Evolutionary conservation across 2,888 invertebrate genomes (phyloP).

Genomic region (Pseudococcus longispinus): DNA sequence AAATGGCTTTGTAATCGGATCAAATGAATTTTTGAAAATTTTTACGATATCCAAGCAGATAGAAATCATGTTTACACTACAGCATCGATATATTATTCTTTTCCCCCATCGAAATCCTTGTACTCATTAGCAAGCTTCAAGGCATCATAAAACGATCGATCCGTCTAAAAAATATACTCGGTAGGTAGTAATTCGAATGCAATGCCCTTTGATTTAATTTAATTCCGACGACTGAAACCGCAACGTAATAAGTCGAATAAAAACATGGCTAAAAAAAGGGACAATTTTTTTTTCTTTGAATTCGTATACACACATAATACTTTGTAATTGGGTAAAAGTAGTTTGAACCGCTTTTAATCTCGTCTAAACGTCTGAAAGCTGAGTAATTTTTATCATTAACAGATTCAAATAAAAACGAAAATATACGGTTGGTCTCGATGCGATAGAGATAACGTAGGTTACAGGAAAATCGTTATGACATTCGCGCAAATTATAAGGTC

Average conservation of each 20-base stretch:
- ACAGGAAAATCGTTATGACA: constrained; percentile 18
- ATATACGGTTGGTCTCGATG: background rate
- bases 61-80: background rate
- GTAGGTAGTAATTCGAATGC: background rate
- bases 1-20: background rate
- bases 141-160: background rate
- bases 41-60: background rate
- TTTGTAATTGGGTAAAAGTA: background rate
- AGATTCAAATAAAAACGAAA: background rate
- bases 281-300: background rate
- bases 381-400: background rate
- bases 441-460: background rate
- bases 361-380: background rate
- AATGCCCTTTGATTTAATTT: background rate
- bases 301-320: background rate
- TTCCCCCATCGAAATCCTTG: background rate
- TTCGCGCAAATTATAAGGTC: background rate
- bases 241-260: background rate
- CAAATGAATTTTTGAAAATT: background rate
- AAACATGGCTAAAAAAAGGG: background rate
- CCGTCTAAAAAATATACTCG: background rate
- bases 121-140: background rate
- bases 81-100: background rate
- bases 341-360: constrained; percentile 14
- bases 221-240: background rate